Evolutionary conservation across 1,140 invertebrate species (phyloP).

Genomic region (Ceratina japonica): DNA sequence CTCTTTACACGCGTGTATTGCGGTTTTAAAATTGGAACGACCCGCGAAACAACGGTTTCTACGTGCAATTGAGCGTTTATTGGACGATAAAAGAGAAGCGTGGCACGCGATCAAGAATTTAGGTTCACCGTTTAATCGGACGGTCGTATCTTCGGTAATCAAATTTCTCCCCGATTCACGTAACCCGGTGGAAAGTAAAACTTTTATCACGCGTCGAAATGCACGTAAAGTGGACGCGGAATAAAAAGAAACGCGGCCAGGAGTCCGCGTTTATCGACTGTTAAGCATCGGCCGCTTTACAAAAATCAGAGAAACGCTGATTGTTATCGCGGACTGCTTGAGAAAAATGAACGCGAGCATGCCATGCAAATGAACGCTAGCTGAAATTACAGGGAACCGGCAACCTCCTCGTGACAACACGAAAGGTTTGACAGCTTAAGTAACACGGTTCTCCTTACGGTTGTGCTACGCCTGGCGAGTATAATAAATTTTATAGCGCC

Average conservation of each 20-base stretch:
- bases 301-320: neutral
- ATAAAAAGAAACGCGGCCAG: neutral
- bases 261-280: neutral
- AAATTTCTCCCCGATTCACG: conserved; percentile 24
- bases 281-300: conserved; percentile 4
- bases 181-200: conserved; percentile 34
- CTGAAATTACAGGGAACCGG: conserved; percentile 25
- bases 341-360: conserved; percentile 20
- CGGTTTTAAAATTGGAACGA: no score
- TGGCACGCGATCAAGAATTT: conserved; percentile 1
- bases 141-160: neutral
- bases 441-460: conserved; percentile 20
- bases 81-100: neutral
- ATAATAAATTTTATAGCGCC: conserved; percentile 8
- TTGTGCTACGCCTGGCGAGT: neutral
- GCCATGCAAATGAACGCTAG: conserved; percentile 21
- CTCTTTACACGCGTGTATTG: no score
- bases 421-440: conserved; percentile 18
- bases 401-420: neutral
- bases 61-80: neutral
- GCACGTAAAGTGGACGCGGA: neutral
- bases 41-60: neutral
- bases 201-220: conserved; percentile 8
- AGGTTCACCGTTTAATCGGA: neutral
- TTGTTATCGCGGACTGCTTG: conserved; percentile 31